Evolutionary conservation across 1,140 invertebrate genomes (phyloP), one percentile per base, ranked within the genome.

Genomic region (Magallana ariakensis): DNA sequence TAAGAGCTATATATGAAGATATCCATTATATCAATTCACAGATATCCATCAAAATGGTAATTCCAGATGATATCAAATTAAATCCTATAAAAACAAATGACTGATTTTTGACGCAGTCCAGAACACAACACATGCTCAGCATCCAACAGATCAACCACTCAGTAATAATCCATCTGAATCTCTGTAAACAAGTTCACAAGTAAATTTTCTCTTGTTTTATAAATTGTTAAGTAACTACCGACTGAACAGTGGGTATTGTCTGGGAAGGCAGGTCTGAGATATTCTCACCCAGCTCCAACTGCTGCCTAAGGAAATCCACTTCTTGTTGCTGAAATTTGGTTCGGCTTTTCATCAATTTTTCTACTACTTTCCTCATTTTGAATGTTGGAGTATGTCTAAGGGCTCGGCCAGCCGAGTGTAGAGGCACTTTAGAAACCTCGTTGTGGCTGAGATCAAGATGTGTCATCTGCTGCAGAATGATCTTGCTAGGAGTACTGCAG

Each of bases 301-400:
- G 80, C 75, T 89, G 84, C 80, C 91, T 91, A 54, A 93, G 80
- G 55, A 91, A 90, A 4, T 93, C 91, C 9, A 93, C 86, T 87
- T 93, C 91, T 62, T 92, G 90, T 85, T 92, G 90, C 86, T 94
- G 88, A 87, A 90, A 93, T 66, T 89, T 87, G 54, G 92, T 93
- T 16, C 93, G 85, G 55, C 90, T 90, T 53, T 89, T 87, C 86
- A 93, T 91, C 8, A 94, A 85, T 7, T 90, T 87, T 84, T 93
- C 89, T 4, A 94, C 91, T 16, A 94, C 86, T 89, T 92, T 87
- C 46, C 89, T 88, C 90, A 94, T 93, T 89, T 93, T 92, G 83
- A 92, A 93, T 62, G 93, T 93, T 22, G 93, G 91, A 13, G 93
- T 93, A 66, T 93, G 91, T 5, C 92, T 88, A 16, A 92, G 82